These are phyloP conservation scores for Tragelaphus strepsiceros DNA, from an alignment of 2,113 vertebrate species.

Conservation along the genomic window DNA sequence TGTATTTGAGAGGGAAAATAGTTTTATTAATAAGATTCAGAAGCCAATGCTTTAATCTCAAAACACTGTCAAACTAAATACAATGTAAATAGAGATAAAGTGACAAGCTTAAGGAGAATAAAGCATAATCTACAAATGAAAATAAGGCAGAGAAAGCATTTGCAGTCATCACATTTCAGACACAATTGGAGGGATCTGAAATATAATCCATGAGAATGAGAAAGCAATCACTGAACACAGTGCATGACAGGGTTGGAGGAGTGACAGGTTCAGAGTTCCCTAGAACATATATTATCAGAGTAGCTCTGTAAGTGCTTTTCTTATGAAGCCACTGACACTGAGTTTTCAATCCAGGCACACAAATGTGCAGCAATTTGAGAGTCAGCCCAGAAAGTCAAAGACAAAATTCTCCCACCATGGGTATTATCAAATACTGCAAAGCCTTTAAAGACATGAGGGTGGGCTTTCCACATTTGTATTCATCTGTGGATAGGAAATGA, in stretches of 20 bases:
- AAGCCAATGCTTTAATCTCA: constrained; percentile 21
- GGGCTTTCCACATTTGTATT: not conserved
- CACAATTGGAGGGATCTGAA: not conserved
- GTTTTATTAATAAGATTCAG: constrained; percentile 45
- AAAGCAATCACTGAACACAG: not conserved
- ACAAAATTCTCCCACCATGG: not conserved
- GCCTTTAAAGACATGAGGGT: not conserved
- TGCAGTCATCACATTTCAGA: constrained; percentile 50
- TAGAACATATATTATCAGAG: not conserved
- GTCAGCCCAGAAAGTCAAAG: not conserved
- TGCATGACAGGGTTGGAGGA: not conserved
- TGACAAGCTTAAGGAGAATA: constrained; percentile 14
- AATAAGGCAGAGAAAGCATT: constrained; percentile 30
- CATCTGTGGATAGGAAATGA: not conserved
- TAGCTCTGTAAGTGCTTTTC: not conserved
- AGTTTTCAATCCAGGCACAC: not conserved
- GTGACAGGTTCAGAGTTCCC: not conserved
- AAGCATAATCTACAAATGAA: constrained; percentile 26
- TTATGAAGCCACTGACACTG: not conserved
- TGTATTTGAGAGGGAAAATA: constrained; percentile 16
- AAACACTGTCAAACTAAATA: constrained; percentile 47
- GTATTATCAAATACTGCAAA: not conserved
- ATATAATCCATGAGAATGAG: not conserved
- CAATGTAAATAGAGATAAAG: constrained; percentile 41
- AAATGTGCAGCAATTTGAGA: not conserved